Evolutionary conservation across 2,113 vertebrate species (phyloP), one percentile per base, ranked within the genome.

Genomic region (Myodes glareolus): DNA sequence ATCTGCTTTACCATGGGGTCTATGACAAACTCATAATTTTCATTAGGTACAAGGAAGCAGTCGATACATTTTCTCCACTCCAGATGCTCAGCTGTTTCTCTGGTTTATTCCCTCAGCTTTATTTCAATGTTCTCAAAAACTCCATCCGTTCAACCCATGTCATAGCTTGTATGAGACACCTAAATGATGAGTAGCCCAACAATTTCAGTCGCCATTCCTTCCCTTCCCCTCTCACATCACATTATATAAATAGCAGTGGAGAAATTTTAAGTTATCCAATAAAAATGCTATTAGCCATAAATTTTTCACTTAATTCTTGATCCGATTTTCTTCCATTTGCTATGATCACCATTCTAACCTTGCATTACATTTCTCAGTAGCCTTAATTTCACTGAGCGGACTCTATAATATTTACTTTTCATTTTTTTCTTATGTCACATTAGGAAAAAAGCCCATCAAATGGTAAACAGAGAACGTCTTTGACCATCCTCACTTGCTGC

Each of bases 11-110:
- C 90, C 86, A 84, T 58, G 77, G 52, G 63, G 89, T 95, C 73
- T 84, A 81, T 94, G 92, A 58, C 58, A 58, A 92, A 95, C 72
- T 96, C 88, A 92, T 97, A 73, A 88, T 96, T 98, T 97, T 94
- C 88, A 86, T 89, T 78, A 68, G 31, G 36, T 58, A 65, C 82
- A 95, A 93, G 68, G 88, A 96, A 78, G 33, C 86, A 47, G 31
- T 84, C 23, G 77, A 67, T 91, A 81, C 31, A 94, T 86, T 84
- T 52, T 91, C 67, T 86, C 63, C 47, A 27, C 81, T 55, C 33
- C 12, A 52, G 31, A 73, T 76, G 42, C 81, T 88, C 52, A 97
- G n/a, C 73, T 77, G 36, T 27, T 88, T 96, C 61, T 58, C 25
- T 92, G 16, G 50, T 68, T 90, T 85, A 88, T 63, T 3, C 3